Evolutionary conservation across 2,797 vertebrate genomes (phyloP).

Genomic region (Gymnothorax reevesii): DNA sequence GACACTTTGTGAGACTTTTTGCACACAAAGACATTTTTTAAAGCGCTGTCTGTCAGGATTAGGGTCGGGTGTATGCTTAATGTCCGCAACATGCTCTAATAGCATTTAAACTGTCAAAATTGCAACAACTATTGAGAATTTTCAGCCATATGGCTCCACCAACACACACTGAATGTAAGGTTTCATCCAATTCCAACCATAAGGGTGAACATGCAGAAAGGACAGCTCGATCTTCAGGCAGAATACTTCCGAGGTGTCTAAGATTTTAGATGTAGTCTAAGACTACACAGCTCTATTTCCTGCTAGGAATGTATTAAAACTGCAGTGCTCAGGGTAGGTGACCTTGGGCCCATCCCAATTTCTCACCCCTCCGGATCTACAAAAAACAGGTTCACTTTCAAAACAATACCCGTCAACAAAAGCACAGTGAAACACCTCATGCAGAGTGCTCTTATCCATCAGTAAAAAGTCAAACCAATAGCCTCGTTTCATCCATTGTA

Average conservation of each 20-base stretch:
- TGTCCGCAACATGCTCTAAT: neutral
- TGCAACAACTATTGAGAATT: too few relatives aligned
- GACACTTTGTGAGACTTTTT: neutral
- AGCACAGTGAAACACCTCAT: neutral
- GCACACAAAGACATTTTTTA: neutral
- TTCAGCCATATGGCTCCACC: too few relatives aligned
- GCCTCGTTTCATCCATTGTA: neutral
- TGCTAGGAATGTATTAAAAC: constrained; percentile 22
- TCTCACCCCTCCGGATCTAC: constrained; percentile 28
- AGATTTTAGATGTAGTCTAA: constrained; percentile 10
- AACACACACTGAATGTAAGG: too few relatives aligned
- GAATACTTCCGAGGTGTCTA: neutral
- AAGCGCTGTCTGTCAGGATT: neutral
- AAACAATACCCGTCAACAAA: constrained; percentile 15
- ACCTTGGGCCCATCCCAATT: neutral
- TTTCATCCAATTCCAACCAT: neutral
- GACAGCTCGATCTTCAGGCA: neutral
- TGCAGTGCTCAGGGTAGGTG: constrained; percentile 28
- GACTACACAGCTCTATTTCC: constrained; percentile 26
- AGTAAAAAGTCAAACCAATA: neutral
- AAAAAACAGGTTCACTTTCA: constrained; percentile 25
- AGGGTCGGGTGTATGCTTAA: neutral
- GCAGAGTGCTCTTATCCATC: constrained; percentile 3
- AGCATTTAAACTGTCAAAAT: neutral
- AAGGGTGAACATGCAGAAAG: neutral